Base-by-base conservation (phyloP, 2,888 invertebrate species). In the Caenorhabditis sp. region DNA sequence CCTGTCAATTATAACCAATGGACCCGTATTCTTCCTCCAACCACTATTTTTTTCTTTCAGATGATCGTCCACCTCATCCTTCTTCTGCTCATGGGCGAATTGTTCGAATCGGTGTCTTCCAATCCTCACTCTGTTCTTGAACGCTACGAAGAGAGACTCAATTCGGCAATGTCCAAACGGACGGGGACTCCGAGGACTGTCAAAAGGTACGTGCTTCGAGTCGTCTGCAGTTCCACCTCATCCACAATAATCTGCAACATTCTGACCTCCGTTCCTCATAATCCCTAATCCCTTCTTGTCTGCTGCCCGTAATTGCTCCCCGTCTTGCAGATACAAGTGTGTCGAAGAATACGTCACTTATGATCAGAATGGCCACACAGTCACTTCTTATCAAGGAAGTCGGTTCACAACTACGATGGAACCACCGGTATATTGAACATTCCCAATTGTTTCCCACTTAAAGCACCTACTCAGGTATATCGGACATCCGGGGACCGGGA, bases 321-420 rank as follows among this genome's bases (percentile, higher is more conserved):
- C 2, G 2, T 20, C 5, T 73, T 66, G 45, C 73, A 80, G 80
- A 20, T 81, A 81, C 58, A 78, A 78, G 46, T 81, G 81, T 68
- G 74, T 81, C 1, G 81, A 81, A 37, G 81, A 79, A 27, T 81
- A 81, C 41, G 81, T 81, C 37, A 79, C 81, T 2, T 62, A 74
- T 35, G 79, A 79, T 37, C 58, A 61, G 22, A 22, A 58, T 15
- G 79, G 76, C 4, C 48, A 43, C 6, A 41, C 62, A n/a, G 62
- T 68, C 11, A 56, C 61, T 15, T 53, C 75, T 24, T 46, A 58
- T 20, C 56, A 59, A 43, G 78, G 78, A 20, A n/a, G 20, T 11
- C 46, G 35, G 15, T 78, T 71, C 52, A 68, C 75, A 27, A 62
- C 75, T 11, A 75, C 75, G 0, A 68, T 68, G 56, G 61, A 61